Percentiles rank a stretch among this genome's conserved stretches.
These are phyloP conservation scores for Drosophila antonietae DNA, from an alignment of 2,888 invertebrate species.

Conservation along the genomic window DNA sequence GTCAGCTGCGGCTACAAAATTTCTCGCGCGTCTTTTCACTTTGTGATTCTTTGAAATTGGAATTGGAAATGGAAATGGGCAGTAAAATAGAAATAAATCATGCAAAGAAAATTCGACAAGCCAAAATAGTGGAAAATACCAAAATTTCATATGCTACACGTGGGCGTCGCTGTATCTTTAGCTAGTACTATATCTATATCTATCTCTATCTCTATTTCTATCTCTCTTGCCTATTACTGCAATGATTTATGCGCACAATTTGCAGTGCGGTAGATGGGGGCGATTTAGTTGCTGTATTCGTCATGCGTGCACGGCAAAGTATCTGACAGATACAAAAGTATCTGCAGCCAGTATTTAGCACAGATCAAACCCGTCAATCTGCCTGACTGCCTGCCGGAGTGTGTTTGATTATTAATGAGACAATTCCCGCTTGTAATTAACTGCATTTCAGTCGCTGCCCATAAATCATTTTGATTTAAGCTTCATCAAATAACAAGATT, in stretches of 20 bases:
- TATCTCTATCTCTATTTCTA: conserved; percentile 3
- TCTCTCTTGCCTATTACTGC: conserved; percentile 53
- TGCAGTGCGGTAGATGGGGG: conserved; percentile 40
- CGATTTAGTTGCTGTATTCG: conserved; percentile 48
- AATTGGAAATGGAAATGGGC: conserved; percentile 36
- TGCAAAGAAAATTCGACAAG: conserved; percentile 26
- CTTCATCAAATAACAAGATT: conserved; percentile 76
- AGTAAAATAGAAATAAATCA: conserved; percentile 52
- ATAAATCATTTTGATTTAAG: conserved; percentile 76
- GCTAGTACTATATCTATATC: neutral
- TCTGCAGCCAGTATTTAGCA: conserved; percentile 12
- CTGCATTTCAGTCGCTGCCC: conserved; percentile 52
- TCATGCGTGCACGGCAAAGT: conserved; percentile 37
- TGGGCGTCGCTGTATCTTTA: conserved; percentile 2
- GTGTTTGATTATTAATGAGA: conserved; percentile 69
- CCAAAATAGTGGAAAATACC: conserved; percentile 37
- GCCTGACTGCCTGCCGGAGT: neutral
- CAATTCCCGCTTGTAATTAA: conserved; percentile 70
- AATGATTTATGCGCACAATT: conserved; percentile 69
- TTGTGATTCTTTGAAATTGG: neutral
- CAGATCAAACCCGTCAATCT: conserved; percentile 49
- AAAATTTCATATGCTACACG: conserved; percentile 18
- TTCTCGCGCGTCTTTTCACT: conserved; percentile 26
- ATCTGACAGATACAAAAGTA: conserved; percentile 14
- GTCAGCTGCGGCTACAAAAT: conserved; percentile 29